Evolutionary conservation across 2,113 vertebrate genomes (phyloP).

Genomic region (Notothenia rossii): DNA sequence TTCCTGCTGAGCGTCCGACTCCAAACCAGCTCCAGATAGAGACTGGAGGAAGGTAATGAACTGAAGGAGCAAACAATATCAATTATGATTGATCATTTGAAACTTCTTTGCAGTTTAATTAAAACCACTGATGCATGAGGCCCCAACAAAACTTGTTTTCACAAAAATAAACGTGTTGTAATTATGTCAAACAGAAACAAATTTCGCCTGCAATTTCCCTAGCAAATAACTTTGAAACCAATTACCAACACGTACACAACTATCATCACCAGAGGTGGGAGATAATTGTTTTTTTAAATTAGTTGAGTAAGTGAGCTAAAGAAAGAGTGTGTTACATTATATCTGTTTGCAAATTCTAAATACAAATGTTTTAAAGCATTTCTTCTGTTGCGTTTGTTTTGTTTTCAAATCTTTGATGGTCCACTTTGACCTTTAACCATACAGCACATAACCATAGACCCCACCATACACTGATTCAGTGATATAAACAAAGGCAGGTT

Average conservation of each 20-base stretch:
- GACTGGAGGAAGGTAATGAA: slow-evolving; percentile 1
- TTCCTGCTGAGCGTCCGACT: slow-evolving; percentile 25
- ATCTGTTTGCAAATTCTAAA: background rate
- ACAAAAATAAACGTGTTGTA: slow-evolving; percentile 47
- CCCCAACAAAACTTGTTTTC: slow-evolving; percentile 47
- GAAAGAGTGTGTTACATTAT: background rate
- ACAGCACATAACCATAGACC: background rate
- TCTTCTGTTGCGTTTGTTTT: background rate
- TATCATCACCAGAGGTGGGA: background rate
- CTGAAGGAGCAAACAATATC: slow-evolving; percentile 24
- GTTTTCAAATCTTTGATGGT: background rate
- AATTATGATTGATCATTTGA: slow-evolving; percentile 61
- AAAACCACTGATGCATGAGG: slow-evolving; percentile 57
- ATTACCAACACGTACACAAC: slow-evolving; percentile 17
- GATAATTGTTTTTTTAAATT: background rate
- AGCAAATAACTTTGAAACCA: slow-evolving; percentile 32
- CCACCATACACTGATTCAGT: background rate
- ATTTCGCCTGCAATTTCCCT: slow-evolving; percentile 22
- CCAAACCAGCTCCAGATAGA: slow-evolving; percentile 12
- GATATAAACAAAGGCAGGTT: slow-evolving; percentile 7
- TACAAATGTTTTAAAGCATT: background rate
- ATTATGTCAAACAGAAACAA: slow-evolving; percentile 26
- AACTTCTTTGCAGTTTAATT: slow-evolving; percentile 65
- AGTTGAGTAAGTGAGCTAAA: background rate
- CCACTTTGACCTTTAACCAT: background rate